A percentile compares a stretch with the other conserved stretches of the same genome.
Conservation (phyloP, 2,888 invertebrate species). For the Cataglyphis cursor region DNA sequence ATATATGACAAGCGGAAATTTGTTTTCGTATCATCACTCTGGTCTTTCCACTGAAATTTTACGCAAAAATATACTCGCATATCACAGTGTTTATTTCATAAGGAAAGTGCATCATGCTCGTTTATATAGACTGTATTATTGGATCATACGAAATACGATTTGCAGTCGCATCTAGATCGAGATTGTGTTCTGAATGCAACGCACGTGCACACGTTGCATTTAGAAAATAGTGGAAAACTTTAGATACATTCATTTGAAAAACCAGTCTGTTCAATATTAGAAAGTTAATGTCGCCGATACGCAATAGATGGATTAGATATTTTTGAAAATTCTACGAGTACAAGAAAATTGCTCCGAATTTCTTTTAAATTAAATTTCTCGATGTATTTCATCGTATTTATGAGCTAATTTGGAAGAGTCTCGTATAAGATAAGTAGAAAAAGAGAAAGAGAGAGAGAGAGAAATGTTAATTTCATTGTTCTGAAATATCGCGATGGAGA, state of each 20-base stretch:
- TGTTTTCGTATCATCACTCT: constrained; percentile 34
- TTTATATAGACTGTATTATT: background rate
- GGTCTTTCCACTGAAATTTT: constrained; percentile 34
- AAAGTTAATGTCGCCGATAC: constrained; percentile 35
- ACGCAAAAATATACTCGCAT: background rate
- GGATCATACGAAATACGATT: background rate
- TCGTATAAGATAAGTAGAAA: background rate
- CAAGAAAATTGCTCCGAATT: background rate
- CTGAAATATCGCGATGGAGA: background rate
- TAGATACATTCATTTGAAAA: background rate
- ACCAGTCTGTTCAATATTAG: background rate
- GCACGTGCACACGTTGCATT: background rate
- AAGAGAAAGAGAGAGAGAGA: background rate
- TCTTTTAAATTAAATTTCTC: constrained; percentile 17
- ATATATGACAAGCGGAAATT: constrained; percentile 61
- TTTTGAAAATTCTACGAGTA: constrained; percentile 23
- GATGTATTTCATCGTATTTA: background rate
- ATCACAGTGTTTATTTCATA: background rate
- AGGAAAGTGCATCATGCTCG: background rate
- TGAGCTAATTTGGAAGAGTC: constrained; percentile 33
- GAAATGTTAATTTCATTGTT: constrained; percentile 1
- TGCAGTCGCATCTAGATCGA: constrained; percentile 8
- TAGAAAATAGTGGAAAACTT: constrained; percentile 13
- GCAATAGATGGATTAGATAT: background rate
- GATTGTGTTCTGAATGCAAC: background rate